These are phyloP conservation scores for Tadarida brasiliensis DNA, from an alignment of 2,797 vertebrate species.

Conservation along the genomic window DNA sequence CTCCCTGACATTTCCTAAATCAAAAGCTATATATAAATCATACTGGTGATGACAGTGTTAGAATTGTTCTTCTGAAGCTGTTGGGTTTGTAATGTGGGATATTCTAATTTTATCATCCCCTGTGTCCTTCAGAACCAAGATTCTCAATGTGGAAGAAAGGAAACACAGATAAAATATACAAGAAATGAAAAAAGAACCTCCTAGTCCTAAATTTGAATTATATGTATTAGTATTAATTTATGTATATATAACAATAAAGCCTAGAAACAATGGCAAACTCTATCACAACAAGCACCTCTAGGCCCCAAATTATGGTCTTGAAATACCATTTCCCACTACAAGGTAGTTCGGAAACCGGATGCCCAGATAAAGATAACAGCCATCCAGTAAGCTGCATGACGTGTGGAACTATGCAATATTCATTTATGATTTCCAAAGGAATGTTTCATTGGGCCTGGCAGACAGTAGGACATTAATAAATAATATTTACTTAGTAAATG, in stretches of 20 bases:
- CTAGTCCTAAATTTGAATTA: not conserved
- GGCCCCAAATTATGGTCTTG: not conserved
- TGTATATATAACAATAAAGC: not conserved
- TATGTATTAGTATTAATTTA: not conserved
- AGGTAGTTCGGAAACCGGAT: not conserved
- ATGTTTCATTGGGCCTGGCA: not conserved
- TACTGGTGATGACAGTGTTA: not conserved
- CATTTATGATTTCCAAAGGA: not conserved
- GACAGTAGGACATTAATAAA: not conserved
- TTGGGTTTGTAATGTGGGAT: not conserved
- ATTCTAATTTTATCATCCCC: not conserved
- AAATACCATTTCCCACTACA: not conserved
- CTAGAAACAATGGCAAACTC: not conserved
- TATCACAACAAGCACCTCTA: not conserved
- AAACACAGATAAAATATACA: not conserved
- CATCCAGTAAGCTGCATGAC: not conserved
- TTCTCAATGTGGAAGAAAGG: not conserved
- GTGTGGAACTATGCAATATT: not conserved
- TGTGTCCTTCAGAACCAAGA: conserved; percentile 43
- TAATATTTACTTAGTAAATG: not conserved
- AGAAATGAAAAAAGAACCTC: not conserved
- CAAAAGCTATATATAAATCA: not conserved
- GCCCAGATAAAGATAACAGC: not conserved
- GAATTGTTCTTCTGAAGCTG: not conserved
- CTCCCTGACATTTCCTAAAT: conserved; percentile 28